Percentiles rank a stretch among this genome's conserved stretches.
phyloP scores from a whole-genome alignment of 2,113 vertebrate species.

The Leptodactylus fuscus region DNA sequence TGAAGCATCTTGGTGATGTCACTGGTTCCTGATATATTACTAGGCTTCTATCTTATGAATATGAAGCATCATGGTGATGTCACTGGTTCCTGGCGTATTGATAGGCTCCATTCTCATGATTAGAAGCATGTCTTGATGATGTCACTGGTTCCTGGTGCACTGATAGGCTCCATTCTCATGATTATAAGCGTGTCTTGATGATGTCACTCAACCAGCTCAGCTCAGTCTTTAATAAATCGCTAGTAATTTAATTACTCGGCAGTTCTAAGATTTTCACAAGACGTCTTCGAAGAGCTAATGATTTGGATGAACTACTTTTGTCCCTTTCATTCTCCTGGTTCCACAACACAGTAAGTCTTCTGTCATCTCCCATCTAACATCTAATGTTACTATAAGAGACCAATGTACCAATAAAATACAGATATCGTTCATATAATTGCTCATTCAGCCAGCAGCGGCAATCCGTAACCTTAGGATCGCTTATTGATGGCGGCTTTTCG shows the following conservation, averaged over 20 bases:
- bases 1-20: not conserved
- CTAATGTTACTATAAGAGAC: conserved; percentile 8
- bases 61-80: not conserved
- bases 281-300: not conserved
- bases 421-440: not conserved
- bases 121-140: not conserved
- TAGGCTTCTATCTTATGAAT: not conserved
- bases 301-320: not conserved
- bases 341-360: not conserved
- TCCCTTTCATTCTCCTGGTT: not conserved
- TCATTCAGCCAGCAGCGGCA: not conserved
- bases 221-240: too few relatives aligned
- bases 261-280: not conserved
- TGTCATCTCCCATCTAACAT: not conserved
- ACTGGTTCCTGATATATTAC: not conserved
- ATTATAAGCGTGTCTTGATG: not conserved
- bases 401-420: conserved; percentile 1
- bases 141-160: not conserved
- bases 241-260: not conserved
- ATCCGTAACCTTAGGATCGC: not conserved
- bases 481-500: conserved; percentile 18
- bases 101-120: not conserved
- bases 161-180: not conserved
- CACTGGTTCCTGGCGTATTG: not conserved
- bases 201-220: too few relatives aligned